Percentiles rank a stretch among this genome's conserved stretches.
These are phyloP conservation scores for Parasteatoda lunata DNA, from an alignment of 2,888 invertebrate species.

Conservation along the genomic window DNA sequence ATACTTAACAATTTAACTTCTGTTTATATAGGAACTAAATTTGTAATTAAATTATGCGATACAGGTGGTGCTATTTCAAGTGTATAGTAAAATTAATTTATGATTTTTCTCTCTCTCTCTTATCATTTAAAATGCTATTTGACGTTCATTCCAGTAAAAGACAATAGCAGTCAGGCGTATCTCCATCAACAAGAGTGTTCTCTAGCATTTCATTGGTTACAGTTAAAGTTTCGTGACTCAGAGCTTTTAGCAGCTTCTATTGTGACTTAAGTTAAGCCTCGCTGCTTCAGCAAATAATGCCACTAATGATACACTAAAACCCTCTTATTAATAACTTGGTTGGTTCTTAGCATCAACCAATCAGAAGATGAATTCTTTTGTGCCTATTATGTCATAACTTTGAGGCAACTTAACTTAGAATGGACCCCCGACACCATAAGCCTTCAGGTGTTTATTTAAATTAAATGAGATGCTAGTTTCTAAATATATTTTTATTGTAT, in stretches of 20 bases:
- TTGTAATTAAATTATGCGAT: background rate
- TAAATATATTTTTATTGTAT: background rate
- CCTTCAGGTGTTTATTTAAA: background rate
- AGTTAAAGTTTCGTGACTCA: slow-evolving; percentile 39
- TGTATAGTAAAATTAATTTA: too few species aligned
- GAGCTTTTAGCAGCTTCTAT: slow-evolving; percentile 55
- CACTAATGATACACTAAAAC: slow-evolving; percentile 65
- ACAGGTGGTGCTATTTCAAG: background rate
- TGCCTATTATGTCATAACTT: slow-evolving; percentile 16
- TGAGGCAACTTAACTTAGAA: slow-evolving; percentile 6
- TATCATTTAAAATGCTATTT: too few species aligned
- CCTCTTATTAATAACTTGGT: slow-evolving; percentile 67
- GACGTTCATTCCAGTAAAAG: background rate
- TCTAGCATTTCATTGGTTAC: slow-evolving; percentile 39
- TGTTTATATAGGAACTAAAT: too few species aligned
- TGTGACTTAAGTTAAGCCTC: slow-evolving; percentile 62
- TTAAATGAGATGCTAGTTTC: background rate
- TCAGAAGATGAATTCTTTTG: slow-evolving; percentile 19
- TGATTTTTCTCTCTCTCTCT: too few species aligned
- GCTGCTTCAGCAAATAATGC: slow-evolving; percentile 62
- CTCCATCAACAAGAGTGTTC: slow-evolving; percentile 25
- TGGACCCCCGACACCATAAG: background rate
- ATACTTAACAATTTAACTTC: too few species aligned
- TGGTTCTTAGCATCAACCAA: slow-evolving; percentile 43
- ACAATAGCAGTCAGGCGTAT: slow-evolving; percentile 46